Base-by-base conservation (phyloP, 1,140 invertebrate genomes). In the Rhynchophorus ferrugineus region DNA sequence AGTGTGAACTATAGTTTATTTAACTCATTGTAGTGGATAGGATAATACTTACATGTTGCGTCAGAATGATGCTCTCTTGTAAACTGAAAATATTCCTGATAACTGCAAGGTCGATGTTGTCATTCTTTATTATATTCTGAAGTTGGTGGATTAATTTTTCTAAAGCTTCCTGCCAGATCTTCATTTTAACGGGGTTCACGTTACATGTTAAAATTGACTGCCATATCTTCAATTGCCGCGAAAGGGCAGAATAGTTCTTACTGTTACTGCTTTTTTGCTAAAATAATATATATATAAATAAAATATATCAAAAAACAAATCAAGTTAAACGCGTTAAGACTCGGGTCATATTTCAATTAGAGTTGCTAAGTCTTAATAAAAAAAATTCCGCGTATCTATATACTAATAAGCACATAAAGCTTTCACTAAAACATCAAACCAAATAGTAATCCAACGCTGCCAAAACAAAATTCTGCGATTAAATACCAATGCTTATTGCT, bases 151-250 rank as follows among this genome's bases (percentile, higher is more conserved):
- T 22, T 7, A 66, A 37, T 22, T 43, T 49, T 48, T 64, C 57
- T n/a, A 66, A 24, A 2, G 24, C 38, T 39, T 57, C 36, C 44
- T 57, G 58, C 49, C 54, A 57, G 37, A 57, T 52, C 46, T 59
- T 49, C 13, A 46, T 53, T 60, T 66, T 64, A 3, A 52, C 21
- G 1, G 61, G 52, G 53, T 66, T 66, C 7, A 64, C 24, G 44
- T 61, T 45, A 34, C 44, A 60, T 29, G 49, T 38, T 24, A 64
- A 24, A 17, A 63, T 54, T 6, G 53, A 49, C 44, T 47, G 42
- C 59, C 59, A 61, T 1, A 41, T 59, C 41, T 56, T 58, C 21
- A 62, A 24, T 37, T 61, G 49, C 41, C 59, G 56, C 13, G n/a
- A 39, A 39, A 60, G 29, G 18, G 33, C 8, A 35, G 43, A 22